Conservation (phyloP, 2,797 vertebrate genomes). For the Lerista edwardsae region DNA sequence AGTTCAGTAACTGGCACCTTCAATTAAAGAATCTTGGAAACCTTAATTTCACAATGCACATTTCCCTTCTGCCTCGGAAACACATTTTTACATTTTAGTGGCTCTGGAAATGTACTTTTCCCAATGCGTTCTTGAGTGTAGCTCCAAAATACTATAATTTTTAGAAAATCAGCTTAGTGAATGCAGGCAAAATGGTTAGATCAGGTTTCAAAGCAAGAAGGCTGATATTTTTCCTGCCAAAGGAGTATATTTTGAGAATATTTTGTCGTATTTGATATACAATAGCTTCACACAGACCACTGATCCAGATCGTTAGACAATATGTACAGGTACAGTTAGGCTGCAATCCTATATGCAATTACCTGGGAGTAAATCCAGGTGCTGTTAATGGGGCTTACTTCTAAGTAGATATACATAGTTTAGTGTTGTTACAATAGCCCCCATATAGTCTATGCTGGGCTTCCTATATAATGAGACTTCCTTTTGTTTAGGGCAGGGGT, state of each 20-base stretch:
- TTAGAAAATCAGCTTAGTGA: not conserved
- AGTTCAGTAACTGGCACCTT: not conserved
- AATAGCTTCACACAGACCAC: not conserved
- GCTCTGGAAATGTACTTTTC: not conserved
- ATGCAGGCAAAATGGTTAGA: not conserved
- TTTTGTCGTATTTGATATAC: not conserved
- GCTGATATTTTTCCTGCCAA: not conserved
- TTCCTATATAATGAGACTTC: not conserved
- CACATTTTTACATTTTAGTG: not conserved
- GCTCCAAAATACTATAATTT: not conserved
- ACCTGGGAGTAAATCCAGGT: too few relatives aligned
- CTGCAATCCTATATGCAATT: too few relatives aligned
- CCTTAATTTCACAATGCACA: not conserved
- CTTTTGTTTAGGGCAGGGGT: too few relatives aligned
- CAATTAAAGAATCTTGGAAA: slow-evolving; percentile 5
- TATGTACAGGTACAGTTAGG: too few relatives aligned
- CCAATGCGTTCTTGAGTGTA: not conserved
- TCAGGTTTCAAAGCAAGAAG: not conserved
- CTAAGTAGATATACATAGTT: too few relatives aligned
- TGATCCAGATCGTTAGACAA: not conserved
- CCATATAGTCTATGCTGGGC: too few relatives aligned
- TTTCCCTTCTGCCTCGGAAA: not conserved
- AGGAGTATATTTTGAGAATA: not conserved
- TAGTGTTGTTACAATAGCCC: too few relatives aligned
- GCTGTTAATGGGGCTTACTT: too few relatives aligned